Evolutionary conservation across 2,113 vertebrate species (phyloP), one percentile per base, ranked within the genome.

Genomic region (Etheostoma cragini): DNA sequence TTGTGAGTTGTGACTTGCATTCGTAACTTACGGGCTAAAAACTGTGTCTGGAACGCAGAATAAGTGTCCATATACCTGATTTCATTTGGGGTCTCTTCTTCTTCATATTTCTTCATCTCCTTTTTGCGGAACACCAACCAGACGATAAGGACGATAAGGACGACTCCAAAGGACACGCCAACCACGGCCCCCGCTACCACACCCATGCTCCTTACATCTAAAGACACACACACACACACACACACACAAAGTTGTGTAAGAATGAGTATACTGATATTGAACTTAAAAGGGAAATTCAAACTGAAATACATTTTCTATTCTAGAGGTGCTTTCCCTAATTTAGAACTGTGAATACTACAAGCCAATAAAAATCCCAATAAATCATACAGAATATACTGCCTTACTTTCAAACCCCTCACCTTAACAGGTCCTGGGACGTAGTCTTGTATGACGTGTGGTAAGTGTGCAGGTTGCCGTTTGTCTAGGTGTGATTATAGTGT

Each of bases 71-170:
- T 46, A 3, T 89, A 98, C 97, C 97, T 96, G 85, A 99, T 99
- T 93, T 99, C 97, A 72, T 98, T 98, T 10, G 97, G 97, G 1
- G 95, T 94, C 73, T 98, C 97, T 57, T 98, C 97, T 74, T 98
- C 97, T 88, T 99, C 97, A 0, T 97, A 97, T 87, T 96, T 98
- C 88, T 97, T 96, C 89, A 96, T 97, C 74, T 97, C 96, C 89
- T 96, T 98, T 82, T 94, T 97, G 82, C 94, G 94, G 68, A 97
- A 95, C 0, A 97, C 94, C 84, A 97, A 85, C 97, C 96, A 97
- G 61, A 98, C 93, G 56, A 96, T 93, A 74, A 97, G 88, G 78
- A 97, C 80, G 15, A 97, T 94, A 35, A 98, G 89, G 42, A 95
- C 81, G 4, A 96, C 95, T 6, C 96, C 97, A 1, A 96, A 91